These are phyloP conservation scores for Girardia tigrina DNA, from an alignment of 2,888 invertebrate species.

Conservation along the genomic window DNA sequence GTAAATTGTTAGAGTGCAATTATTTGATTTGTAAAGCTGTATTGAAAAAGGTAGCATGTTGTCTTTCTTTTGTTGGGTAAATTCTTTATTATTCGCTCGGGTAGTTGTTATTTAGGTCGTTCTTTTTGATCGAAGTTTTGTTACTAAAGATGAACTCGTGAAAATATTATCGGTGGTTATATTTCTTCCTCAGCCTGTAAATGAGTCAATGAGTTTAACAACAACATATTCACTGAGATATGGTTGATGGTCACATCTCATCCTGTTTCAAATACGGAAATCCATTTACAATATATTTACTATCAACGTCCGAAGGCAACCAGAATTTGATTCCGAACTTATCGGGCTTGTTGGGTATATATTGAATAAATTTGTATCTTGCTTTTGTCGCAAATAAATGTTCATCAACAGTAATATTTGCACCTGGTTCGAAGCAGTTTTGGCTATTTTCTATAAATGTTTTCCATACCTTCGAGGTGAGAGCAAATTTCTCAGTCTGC, in stretches of 20 bases:
- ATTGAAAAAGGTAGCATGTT: neutral
- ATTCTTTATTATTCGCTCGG: too few relatives aligned
- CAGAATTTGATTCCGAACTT: constrained; percentile 15
- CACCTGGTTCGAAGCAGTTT: neutral
- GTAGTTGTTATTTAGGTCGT: too few relatives aligned
- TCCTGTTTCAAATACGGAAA: neutral
- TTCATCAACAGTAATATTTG: neutral
- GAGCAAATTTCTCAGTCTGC: neutral
- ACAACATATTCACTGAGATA: neutral
- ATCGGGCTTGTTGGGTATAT: neutral
- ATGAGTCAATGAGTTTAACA: neutral
- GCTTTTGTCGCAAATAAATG: neutral
- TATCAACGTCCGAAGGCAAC: neutral
- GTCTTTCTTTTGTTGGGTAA: neutral
- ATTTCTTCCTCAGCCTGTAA: neutral
- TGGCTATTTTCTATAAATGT: neutral
- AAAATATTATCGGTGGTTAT: neutral
- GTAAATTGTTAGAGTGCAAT: neutral
- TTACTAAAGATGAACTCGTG: neutral
- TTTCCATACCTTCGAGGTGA: neutral
- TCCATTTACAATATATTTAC: neutral
- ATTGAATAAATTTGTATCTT: neutral
- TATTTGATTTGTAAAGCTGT: neutral
- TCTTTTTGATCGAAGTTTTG: neutral
- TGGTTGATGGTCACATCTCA: neutral